phyloP scores from a whole-genome alignment of 23 tunicate genomes.

The Ascidia mentula region DNA sequence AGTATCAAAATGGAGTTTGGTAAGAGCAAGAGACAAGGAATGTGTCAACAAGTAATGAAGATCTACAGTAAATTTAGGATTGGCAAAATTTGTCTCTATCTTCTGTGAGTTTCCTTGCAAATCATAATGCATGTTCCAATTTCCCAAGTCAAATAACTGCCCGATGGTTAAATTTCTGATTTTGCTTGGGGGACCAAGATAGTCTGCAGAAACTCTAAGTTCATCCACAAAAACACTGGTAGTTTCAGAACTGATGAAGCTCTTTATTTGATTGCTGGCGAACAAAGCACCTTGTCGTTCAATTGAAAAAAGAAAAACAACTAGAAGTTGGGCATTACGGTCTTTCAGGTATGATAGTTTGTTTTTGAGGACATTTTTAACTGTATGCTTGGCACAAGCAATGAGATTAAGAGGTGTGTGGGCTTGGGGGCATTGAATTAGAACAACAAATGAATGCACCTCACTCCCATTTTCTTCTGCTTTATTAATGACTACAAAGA shows the following conservation, averaged over 20 bases:
- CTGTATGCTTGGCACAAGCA: constrained; percentile 67
- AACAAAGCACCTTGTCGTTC: constrained; percentile 25
- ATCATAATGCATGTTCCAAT: too few relatives aligned
- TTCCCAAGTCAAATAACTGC: constrained; percentile 30
- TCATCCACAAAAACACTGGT: constrained; percentile 56
- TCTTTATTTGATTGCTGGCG: background rate
- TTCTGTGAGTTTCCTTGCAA: too few relatives aligned
- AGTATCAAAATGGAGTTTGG: background rate
- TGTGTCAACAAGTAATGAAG: background rate
- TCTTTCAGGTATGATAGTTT: background rate
- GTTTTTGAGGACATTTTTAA: constrained; percentile 40
- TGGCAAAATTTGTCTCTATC: background rate
- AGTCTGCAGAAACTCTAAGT: constrained; percentile 38
- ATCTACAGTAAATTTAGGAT: constrained; percentile 20
- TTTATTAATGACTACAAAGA: constrained; percentile 14
- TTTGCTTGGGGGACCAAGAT: constrained; percentile 32
- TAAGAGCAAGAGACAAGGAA: background rate
- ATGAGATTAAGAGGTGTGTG: constrained; percentile 43
- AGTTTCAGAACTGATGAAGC: constrained; percentile 41
- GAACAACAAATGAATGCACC: constrained; percentile 16
- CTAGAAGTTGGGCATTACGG: background rate
- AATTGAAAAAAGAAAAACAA: constrained; percentile 66
- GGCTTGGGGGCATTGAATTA: constrained; percentile 78
- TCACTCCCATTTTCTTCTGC: background rate
- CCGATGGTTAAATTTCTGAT: constrained; percentile 30